These are phyloP conservation scores for Electrona antarctica DNA, from an alignment of 2,113 vertebrate species.

Conservation along the genomic window DNA sequence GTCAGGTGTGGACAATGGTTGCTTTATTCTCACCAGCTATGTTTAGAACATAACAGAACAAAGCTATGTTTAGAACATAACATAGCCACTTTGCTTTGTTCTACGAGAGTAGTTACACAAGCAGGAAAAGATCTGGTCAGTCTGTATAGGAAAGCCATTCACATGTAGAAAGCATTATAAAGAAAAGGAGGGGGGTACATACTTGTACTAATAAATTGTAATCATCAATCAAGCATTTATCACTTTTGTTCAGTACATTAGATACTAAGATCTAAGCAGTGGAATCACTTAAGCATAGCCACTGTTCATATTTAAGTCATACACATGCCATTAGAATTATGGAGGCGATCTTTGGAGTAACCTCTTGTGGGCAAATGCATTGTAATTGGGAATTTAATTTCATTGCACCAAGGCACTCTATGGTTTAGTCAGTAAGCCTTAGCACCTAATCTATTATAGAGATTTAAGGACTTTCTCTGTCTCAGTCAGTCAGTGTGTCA, in stretches of 20 bases:
- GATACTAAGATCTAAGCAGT: too few species aligned
- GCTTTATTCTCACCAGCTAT: neutral
- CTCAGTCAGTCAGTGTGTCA: slow-evolving; percentile 38
- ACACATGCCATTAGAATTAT: neutral
- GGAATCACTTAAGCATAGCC: too few species aligned
- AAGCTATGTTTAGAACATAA: neutral
- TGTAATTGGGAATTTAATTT: neutral
- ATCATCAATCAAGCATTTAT: neutral
- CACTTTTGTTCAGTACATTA: too few species aligned
- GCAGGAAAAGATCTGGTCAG: neutral
- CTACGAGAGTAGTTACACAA: neutral
- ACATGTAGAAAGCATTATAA: neutral
- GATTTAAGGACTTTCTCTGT: slow-evolving; percentile 11
- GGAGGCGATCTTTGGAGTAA: too few species aligned
- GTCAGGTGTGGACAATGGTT: neutral
- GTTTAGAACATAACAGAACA: neutral
- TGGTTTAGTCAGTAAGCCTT: neutral
- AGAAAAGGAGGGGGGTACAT: neutral
- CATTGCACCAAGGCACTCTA: neutral
- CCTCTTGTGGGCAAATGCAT: too few species aligned
- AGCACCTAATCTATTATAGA: neutral
- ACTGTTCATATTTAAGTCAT: neutral
- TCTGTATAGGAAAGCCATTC: neutral
- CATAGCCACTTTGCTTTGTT: neutral
- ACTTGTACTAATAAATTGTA: neutral